Evolutionary conservation across 2,888 invertebrate species (phyloP), one percentile per base, ranked within the genome.

Genomic region (Phasia obesa): DNA sequence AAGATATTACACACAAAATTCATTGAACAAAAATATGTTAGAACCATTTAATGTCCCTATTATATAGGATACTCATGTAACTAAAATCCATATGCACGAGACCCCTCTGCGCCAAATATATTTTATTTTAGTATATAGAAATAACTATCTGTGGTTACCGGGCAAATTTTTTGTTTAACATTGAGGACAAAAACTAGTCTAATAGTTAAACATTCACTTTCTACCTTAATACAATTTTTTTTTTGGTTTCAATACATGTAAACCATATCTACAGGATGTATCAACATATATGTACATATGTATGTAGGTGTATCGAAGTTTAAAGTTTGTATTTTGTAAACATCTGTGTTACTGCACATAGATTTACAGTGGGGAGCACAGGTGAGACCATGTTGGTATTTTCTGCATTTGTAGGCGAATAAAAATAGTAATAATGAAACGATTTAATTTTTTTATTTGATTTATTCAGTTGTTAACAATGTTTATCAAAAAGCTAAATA

Each of bases 101-200:
- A 42, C 35, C 25, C 17, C 4, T 19, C n/a, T 55, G 42, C 53
- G 42, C 17, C 17, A 13, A 38, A 49, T 27, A 25, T 42, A 23
- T 25, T 31, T 51, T 51, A 21, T 35, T 21, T 21, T 57, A n/a
- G n/a, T n/a, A 23, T 25, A 27, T 7, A 55, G 42, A 71, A 59
- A 59, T 71, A 59, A 71, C 47, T 60, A 71, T 49, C 59, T 49
- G 23, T 60, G 49, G 59, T 51, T 71, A 49, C 35, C 49, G 59
- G 49, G 35, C 49, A 71, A 49, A 27, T 27, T 47, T 59, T 49
- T 71, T 70, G 13, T 11, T 23, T n/a, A 59, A 71, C 25, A 59
- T 38, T 38, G 23, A 60, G 59, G 23, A 60, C 38, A 38, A 13
- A 19, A 35, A 49, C 47, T 5, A 49, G 17, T 19, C 2, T 9